Evolutionary conservation across 2,888 invertebrate species (phyloP).

Genomic region (Pogonocherus hispidulus): DNA sequence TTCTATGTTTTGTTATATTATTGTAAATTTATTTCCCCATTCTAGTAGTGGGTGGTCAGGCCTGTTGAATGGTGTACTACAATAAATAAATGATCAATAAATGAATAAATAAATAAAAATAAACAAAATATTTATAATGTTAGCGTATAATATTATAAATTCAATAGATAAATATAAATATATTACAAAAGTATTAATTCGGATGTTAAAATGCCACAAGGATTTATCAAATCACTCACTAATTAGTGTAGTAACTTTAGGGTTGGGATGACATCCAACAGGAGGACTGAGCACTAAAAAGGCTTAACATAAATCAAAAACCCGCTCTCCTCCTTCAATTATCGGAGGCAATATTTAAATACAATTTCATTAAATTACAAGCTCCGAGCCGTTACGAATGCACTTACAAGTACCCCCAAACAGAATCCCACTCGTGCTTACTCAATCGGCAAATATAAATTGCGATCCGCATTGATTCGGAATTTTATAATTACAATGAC

Average conservation of each 20-base stretch:
- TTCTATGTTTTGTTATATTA: too few relatives aligned
- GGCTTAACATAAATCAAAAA: slow-evolving; percentile 27
- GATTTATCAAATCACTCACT: background rate
- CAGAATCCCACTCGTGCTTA: slow-evolving; percentile 45
- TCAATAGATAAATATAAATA: too few relatives aligned
- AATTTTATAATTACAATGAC: slow-evolving; percentile 55
- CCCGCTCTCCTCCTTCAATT: slow-evolving; percentile 30
- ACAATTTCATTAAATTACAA: slow-evolving; percentile 36
- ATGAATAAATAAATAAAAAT: too few relatives aligned
- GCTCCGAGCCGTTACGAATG: slow-evolving; percentile 20
- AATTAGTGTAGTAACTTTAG: slow-evolving; percentile 10
- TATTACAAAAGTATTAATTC: too few relatives aligned
- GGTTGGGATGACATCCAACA: slow-evolving; percentile 12
- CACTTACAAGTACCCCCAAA: slow-evolving; percentile 30
- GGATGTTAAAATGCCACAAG: background rate
- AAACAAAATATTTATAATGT: too few relatives aligned
- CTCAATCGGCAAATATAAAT: slow-evolving; percentile 54
- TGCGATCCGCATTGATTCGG: slow-evolving; percentile 50
- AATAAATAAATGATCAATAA: too few relatives aligned
- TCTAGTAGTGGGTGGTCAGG: too few relatives aligned
- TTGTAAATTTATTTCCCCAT: too few relatives aligned
- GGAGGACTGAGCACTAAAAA: background rate
- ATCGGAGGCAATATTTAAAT: slow-evolving; percentile 35
- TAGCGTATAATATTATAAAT: too few relatives aligned
- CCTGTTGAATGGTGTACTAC: too few relatives aligned